These are phyloP conservation scores for Phylloscopus trochilus DNA, from an alignment of 2,113 vertebrate species.

Conservation along the genomic window DNA sequence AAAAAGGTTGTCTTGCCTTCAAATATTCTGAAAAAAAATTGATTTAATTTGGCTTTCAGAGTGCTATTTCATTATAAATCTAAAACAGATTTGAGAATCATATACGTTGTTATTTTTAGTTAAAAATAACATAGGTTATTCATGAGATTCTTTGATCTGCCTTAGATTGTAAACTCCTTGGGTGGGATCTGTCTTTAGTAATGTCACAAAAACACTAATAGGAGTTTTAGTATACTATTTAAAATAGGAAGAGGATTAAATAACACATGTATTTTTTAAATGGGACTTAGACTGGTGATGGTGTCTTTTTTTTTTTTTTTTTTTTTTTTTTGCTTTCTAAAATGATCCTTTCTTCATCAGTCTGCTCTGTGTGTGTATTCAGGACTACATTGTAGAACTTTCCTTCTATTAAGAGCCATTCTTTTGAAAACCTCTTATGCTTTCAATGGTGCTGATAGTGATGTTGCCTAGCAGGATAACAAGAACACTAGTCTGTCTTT, in stretches of 20 bases:
- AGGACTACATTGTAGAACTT: not conserved
- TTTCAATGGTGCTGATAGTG: not conserved
- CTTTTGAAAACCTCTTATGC: not conserved
- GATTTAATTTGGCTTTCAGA: not conserved
- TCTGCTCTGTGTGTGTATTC: not conserved
- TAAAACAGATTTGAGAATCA: not conserved
- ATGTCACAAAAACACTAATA: not conserved
- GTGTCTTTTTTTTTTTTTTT: not conserved
- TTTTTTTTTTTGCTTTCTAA: not conserved
- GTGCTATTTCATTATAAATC: not conserved
- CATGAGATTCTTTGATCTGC: not conserved
- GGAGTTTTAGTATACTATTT: not conserved
- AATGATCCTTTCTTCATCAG: not conserved
- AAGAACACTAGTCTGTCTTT: not conserved
- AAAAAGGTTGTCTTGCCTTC: not conserved
- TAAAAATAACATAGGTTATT: not conserved
- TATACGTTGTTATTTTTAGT: not conserved
- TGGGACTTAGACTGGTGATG: not conserved
- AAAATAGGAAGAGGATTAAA: not conserved
- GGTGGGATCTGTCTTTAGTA: not conserved
- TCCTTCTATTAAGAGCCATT: not conserved
- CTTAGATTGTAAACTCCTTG: not conserved
- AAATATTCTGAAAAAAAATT: not conserved
- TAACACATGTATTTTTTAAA: not conserved
- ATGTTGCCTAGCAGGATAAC: not conserved